phyloP scores from a whole-genome alignment of 2,797 vertebrate genomes.

The Cyprinella venusta region DNA sequence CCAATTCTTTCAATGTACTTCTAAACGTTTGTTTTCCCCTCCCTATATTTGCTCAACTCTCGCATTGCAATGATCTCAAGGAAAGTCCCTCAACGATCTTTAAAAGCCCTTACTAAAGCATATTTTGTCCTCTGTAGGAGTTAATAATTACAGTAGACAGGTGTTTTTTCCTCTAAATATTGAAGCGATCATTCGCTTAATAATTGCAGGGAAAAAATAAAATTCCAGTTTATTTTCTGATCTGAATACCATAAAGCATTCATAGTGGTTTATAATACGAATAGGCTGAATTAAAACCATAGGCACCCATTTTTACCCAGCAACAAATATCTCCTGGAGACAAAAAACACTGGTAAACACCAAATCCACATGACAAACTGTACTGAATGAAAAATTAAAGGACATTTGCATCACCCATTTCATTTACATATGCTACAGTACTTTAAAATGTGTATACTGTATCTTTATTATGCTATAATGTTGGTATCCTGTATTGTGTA shows the following conservation, averaged over 20 bases:
- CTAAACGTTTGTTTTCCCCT: not conserved
- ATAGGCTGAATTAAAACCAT: slow-evolving; percentile 28
- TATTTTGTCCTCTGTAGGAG: not conserved
- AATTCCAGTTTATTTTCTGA: not conserved
- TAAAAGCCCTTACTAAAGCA: slow-evolving; percentile 12
- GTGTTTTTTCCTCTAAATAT: slow-evolving; percentile 24
- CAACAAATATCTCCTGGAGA: slow-evolving; percentile 13
- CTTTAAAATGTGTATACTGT: not conserved
- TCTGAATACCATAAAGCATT: not conserved
- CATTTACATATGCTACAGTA: not conserved
- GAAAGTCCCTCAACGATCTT: slow-evolving; percentile 13
- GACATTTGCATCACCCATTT: not conserved
- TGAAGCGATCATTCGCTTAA: not conserved
- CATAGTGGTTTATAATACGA: slow-evolving; percentile 16
- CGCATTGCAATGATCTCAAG: not conserved
- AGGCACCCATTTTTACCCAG: slow-evolving; percentile 5
- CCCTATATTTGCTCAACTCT: not conserved
- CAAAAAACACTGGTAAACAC: slow-evolving; percentile 2
- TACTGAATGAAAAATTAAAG: not conserved
- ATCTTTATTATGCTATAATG: not conserved
- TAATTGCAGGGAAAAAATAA: not conserved
- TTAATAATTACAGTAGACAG: slow-evolving; percentile 35
- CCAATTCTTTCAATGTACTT: not conserved
- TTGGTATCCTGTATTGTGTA: not conserved
- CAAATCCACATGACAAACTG: not conserved